These are phyloP conservation scores for Spatulosminthurus flaviceps DNA, from an alignment of 2,888 invertebrate genomes.

Conservation along the genomic window DNA sequence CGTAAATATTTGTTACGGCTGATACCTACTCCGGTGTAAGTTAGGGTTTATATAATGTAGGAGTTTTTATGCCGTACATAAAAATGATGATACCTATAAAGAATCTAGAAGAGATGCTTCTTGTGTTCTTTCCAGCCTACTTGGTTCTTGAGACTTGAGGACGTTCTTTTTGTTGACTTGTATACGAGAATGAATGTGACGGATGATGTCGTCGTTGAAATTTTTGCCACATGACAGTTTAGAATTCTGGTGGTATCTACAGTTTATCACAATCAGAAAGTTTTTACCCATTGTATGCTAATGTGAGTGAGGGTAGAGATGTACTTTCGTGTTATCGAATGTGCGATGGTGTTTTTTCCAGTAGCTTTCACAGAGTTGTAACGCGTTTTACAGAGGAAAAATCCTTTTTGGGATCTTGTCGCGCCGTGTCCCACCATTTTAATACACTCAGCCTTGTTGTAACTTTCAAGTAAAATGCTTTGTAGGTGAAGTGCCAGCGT, in stretches of 20 bases:
- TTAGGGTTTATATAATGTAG: not conserved
- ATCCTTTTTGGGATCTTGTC: constrained; percentile 34
- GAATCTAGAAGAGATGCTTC: not conserved
- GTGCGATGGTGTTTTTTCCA: constrained; percentile 50
- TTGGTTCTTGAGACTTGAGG: not conserved
- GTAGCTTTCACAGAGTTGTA: constrained; percentile 55
- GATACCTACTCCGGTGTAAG: not conserved
- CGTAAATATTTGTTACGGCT: not conserved
- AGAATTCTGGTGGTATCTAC: constrained; percentile 42
- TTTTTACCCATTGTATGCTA: constrained; percentile 57
- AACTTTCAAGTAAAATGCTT: constrained; percentile 25
- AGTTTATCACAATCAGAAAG: constrained; percentile 37
- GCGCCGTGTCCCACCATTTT: constrained; percentile 33
- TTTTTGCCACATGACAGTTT: constrained; percentile 53
- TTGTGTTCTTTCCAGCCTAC: not conserved
- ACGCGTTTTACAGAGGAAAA: constrained; percentile 30
- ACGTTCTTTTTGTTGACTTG: constrained; percentile 1
- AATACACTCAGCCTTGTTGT: constrained; percentile 26
- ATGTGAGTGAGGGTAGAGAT: constrained; percentile 52
- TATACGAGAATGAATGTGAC: constrained; percentile 42
- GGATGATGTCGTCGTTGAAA: constrained; percentile 52
- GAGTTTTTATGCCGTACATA: not conserved
- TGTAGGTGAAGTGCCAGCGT: constrained; percentile 10
- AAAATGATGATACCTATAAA: not conserved
- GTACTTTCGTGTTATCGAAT: constrained; percentile 32